A percentile compares a stretch with the other conserved stretches of the same genome.
Conservation (phyloP, 2,113 vertebrate genomes). For the Jaculus jaculus region DNA sequence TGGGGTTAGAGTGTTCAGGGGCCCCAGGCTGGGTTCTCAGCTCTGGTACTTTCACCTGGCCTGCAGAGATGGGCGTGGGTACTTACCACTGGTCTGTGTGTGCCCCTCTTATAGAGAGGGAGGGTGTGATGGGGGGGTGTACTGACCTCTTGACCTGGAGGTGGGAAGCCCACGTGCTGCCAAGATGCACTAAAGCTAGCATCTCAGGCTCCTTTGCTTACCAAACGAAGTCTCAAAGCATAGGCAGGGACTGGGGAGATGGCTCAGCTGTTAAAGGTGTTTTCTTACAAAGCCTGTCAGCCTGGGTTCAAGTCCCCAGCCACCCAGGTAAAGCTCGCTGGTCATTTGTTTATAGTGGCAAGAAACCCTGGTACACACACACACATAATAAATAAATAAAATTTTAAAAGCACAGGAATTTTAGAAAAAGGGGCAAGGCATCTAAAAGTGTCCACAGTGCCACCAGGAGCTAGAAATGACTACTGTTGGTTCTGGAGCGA, state of each 20-base stretch:
- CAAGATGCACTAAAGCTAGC: neutral
- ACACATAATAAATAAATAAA: no score
- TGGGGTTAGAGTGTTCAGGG: neutral
- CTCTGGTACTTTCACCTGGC: neutral
- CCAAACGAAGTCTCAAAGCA: neutral
- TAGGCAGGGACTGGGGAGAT: no score
- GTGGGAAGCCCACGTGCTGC: neutral
- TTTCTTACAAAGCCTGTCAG: no score
- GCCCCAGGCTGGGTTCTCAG: neutral
- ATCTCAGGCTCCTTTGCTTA: neutral
- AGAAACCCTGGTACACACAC: no score
- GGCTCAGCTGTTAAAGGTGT: no score
- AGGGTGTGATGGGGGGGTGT: accelerated
- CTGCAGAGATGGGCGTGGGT: neutral
- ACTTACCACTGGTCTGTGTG: neutral
- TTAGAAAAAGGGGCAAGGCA: neutral
- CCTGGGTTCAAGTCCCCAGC: no score
- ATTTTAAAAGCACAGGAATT: neutral
- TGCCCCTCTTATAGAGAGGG: neutral
- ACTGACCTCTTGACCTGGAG: neutral
- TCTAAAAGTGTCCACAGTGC: neutral
- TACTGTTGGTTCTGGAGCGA: neutral
- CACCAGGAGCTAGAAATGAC: neutral
- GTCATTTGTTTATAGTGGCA: no score
- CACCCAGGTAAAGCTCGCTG: no score